Base-by-base conservation (phyloP, 2,113 vertebrate genomes). In the Scatophagus argus region DNA sequence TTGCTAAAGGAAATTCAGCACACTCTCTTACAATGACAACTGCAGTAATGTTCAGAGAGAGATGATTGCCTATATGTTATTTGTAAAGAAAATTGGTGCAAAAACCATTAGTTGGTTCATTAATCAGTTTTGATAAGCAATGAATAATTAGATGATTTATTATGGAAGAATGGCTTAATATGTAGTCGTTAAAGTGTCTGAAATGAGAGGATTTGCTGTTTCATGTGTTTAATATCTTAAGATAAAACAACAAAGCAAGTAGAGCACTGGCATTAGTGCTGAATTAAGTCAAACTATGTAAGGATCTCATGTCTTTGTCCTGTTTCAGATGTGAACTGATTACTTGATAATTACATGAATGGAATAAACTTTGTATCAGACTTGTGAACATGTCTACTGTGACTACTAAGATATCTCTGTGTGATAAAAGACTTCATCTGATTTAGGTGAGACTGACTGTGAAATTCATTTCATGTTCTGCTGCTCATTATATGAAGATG, bases 81-180 rank as follows among this genome's bases (percentile, higher is more conserved):
- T 29, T 39, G 29, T 31, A 12, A 62, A 44, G 41, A 63, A 2
- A n/a, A 46, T 27, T 10, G 19, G 23, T 21, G 12, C 46, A 25
- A 58, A 47, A 71, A 21, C 16, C 16, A 41, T 27, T 10, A 31
- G 13, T 61, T 3, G 1, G 21, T 12, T 16, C 8, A 46, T 68
- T 36, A 13, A 54, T 44, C 3, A 0, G 38, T 58, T 79, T 21
- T 52, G 16, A 52, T 36, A 51, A 72, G 9, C 0, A 3, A 56
- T 36, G 36, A 46, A 38, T 63, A 23, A 64, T 58, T 72, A 17
- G 43, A 9, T 39, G 43, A 67, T 58, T 65, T 13, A 44, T 59
- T 12, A 46, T 4, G 29, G 23, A 47, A 10, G 8, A 38, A 71
- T 14, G 31, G 52, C 19, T 41, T 36, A 72, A 49, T 2, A 17